Base-by-base conservation (phyloP, 92 coral and sea anemone genomes). In the Plumapathes pennacea region DNA sequence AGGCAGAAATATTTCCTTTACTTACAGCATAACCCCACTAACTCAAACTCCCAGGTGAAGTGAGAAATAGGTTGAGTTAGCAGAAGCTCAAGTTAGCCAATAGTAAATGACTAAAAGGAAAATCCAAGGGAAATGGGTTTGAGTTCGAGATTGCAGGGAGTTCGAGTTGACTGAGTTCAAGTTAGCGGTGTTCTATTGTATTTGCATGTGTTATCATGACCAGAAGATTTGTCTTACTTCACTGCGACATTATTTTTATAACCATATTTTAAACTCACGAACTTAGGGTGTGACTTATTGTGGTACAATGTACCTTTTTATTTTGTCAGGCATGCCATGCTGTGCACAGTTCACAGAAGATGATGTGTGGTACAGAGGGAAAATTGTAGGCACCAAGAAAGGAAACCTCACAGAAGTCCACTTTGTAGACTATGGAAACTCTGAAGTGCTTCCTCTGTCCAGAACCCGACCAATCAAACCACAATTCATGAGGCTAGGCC, bases 341-440 rank as follows among this genome's bases (percentile, higher is more conserved):
- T 84, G 90, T 56, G 96, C 94, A 1, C 67, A 74, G 47, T 92
- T 60, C 66, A 76, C 76, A 32, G 90, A 71, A 23, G 96, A 89
- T 46, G 38, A 73, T 28, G 72, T 71, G 38, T 92, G 98, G 98
- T 89, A 92, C 73, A 81, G 96, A 17, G 96, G 85, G 20, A 88
- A 57, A 38, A 67, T 89, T 59, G 72, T 72, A 34, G 96, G 90
- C 0, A 50, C 81, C 36, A 67, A 52, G 53, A 65, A 59, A 62
- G 83, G 70, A 32, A 75, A 73, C 43, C 78, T 46, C 4, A 88
- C 84, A 0, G 96, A 92, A 40, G 96, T 92, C 40, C 97, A 64
- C 12, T 89, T 88, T 68, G 78, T 89, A 26, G 96, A 92, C 66
- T 89, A 88, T 55, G 98, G 98, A 18, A 90, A 90, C 80, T 86